These are phyloP conservation scores for Eremophila alpestris DNA, from an alignment of 2,797 vertebrate genomes.

Conservation along the genomic window DNA sequence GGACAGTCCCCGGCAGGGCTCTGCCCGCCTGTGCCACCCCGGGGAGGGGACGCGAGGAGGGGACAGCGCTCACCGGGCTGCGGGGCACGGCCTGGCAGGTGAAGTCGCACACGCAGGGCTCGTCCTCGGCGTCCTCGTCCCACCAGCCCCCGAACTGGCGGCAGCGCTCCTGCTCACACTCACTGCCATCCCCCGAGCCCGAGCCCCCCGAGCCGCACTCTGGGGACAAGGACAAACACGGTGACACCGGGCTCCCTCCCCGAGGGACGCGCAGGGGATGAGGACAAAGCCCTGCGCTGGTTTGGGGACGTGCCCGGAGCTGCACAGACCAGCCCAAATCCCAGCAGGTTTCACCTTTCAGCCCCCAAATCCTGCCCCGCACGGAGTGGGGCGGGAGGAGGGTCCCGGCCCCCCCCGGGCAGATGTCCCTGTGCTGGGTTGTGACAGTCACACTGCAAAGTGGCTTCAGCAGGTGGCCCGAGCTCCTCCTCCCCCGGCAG, in stretches of 20 bases:
- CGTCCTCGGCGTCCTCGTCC: slow-evolving; percentile 94
- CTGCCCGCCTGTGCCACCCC: not conserved
- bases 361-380: not conserved
- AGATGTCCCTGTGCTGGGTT: not conserved
- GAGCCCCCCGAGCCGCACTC: slow-evolving; percentile 87
- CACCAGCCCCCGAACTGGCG: slow-evolving; percentile 88
- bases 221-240: not conserved
- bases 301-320: fast-evolving
- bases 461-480: not conserved
- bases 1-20: too few species aligned
- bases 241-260: not conserved
- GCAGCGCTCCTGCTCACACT: slow-evolving; percentile 91
- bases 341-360: not conserved
- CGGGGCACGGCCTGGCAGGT: slow-evolving; percentile 82
- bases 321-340: too few species aligned
- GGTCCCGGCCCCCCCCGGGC: not conserved
- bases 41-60: not conserved
- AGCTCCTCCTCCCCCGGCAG: not conserved
- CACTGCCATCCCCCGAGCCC: slow-evolving; percentile 84
- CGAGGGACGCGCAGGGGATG: not conserved
- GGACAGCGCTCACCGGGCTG: slow-evolving; percentile 62
- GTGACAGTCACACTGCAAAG: not conserved
- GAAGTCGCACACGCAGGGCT: slow-evolving; percentile 90
- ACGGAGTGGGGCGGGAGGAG: not conserved
- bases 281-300: not conserved